Conservation (phyloP, 2,113 vertebrate genomes). For the Gambusia affinis region DNA sequence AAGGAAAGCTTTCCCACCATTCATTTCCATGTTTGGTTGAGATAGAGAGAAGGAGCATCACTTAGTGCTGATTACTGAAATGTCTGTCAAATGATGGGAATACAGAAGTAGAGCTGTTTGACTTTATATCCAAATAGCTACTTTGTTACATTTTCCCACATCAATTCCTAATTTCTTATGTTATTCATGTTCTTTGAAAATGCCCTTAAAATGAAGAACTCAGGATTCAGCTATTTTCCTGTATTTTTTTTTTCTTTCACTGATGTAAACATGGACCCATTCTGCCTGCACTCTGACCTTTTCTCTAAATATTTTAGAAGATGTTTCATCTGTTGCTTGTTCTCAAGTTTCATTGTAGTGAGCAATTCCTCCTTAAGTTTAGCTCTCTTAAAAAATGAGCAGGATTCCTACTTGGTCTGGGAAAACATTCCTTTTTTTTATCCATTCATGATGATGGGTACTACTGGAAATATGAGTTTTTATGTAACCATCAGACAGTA, state of each 20-base stretch:
- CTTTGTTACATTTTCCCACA: slow-evolving; percentile 12
- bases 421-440: background rate
- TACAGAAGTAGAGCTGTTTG: background rate
- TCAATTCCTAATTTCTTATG: background rate
- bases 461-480: background rate
- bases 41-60: background rate
- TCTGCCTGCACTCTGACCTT: slow-evolving; percentile 11
- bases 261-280: background rate
- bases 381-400: slow-evolving; percentile 7
- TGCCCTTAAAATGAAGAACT: background rate
- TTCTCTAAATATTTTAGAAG: slow-evolving; percentile 25
- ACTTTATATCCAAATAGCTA: slow-evolving; percentile 18
- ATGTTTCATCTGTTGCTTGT: slow-evolving; percentile 4
- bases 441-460: too few species aligned
- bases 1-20: background rate
- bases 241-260: slow-evolving; percentile 28
- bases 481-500: background rate
- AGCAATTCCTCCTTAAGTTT: slow-evolving; percentile 12
- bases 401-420: background rate
- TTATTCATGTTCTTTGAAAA: slow-evolving; percentile 7
- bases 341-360: slow-evolving; percentile 1
- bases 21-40: background rate
- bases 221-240: slow-evolving; percentile 11
- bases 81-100: slow-evolving; percentile 3
- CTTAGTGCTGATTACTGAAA: background rate